These are phyloP conservation scores for Megaptera novaeangliae DNA, from an alignment of 2,113 vertebrate genomes.

Conservation along the genomic window DNA sequence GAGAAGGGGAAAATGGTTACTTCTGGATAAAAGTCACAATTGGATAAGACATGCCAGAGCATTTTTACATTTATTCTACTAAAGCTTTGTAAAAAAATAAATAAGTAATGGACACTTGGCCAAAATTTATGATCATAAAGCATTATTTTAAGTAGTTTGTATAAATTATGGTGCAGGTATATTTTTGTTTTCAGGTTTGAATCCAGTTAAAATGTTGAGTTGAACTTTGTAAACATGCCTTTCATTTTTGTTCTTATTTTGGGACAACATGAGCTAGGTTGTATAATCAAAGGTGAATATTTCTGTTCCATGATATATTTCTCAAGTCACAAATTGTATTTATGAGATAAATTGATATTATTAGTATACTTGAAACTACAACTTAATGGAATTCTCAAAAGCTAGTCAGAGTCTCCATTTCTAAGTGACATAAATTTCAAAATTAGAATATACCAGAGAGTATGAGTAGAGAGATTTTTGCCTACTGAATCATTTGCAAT, in stretches of 20 bases:
- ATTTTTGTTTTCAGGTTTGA: conserved; percentile 37
- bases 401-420: neutral
- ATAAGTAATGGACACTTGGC: neutral
- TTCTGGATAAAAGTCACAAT: neutral
- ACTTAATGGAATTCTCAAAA: neutral
- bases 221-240: neutral
- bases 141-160: conserved; percentile 41
- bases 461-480: neutral
- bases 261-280: neutral
- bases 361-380: neutral
- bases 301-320: neutral
- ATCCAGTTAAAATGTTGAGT: conserved; percentile 14
- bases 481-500: neutral
- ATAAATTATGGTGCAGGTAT: conserved; percentile 25
- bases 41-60: neutral
- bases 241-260: neutral
- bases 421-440: neutral
- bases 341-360: neutral
- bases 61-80: conserved; percentile 37
- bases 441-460: neutral
- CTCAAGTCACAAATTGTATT: neutral
- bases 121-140: conserved; percentile 41
- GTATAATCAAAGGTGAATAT: neutral
- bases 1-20: conserved; percentile 36
- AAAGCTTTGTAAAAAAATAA: conserved; percentile 47